Conservation (phyloP, 2,888 invertebrate genomes). For the Cephus rjabovi region DNA sequence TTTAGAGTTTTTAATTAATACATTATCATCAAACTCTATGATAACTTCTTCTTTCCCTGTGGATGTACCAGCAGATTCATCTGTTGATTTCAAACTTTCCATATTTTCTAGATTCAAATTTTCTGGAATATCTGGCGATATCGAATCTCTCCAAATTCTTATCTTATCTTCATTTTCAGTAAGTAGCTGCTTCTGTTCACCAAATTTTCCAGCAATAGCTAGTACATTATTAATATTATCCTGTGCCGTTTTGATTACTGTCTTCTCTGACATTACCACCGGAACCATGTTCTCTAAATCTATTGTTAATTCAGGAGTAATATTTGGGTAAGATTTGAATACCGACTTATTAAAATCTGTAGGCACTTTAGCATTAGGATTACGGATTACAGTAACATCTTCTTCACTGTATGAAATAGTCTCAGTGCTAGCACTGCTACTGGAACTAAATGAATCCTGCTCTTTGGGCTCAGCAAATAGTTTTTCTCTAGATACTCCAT, state of each 20-base stretch:
- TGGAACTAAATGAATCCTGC: not conserved
- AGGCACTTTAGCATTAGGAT: constrained; percentile 2
- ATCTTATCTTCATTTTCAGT: constrained; percentile 37
- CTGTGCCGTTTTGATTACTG: constrained; percentile 12
- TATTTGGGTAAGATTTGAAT: not conserved
- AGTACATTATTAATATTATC: constrained; percentile 27
- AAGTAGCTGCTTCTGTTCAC: constrained; percentile 18
- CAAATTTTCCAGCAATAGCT: constrained; percentile 20
- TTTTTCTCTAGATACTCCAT: not conserved
- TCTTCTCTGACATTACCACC: constrained; percentile 4
- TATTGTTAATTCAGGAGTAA: not conserved
- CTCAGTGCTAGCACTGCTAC: constrained; percentile 12
- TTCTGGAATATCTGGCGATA: constrained; percentile 24
- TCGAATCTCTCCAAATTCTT: constrained; percentile 52
- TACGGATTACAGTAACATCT: constrained; percentile 25
- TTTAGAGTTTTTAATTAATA: constrained; percentile 21
- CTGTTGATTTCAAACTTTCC: not conserved
- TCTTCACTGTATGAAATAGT: constrained; percentile 20
- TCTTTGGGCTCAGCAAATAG: not conserved
- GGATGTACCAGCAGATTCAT: constrained; percentile 9
- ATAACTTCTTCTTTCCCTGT: constrained; percentile 41
- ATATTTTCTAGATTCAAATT: constrained; percentile 14
- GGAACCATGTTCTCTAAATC: not conserved
- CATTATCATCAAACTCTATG: constrained; percentile 48
- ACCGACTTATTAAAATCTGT: not conserved